Evolutionary conservation across 1,140 invertebrate genomes (phyloP), one percentile per base, ranked within the genome.

Genomic region (Tetramorium simillimum): DNA sequence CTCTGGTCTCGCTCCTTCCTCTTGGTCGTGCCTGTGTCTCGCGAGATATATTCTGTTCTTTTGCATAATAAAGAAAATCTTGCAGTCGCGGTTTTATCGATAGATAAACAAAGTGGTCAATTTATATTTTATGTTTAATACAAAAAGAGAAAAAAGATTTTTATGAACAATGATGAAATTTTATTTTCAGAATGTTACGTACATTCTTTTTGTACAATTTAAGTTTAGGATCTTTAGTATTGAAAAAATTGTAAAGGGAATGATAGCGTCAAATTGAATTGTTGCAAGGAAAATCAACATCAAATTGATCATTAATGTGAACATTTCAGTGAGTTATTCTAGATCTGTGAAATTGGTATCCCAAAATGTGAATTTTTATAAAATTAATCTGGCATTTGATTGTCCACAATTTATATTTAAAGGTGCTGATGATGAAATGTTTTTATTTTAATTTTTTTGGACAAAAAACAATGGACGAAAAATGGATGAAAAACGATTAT

Each of bases 1-100:
- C 78, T 88, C 78, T 76, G 73, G 76, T 70, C 56, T 82, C 69
- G 73, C 58, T 63, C 24, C 43, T 87, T 81, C 65, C 67, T 87
- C 75, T 84, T 16, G 70, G 43, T 12, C 51, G 33, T 37, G 53
- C 51, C 84, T 53, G 16, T 14, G 60, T 53, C 78, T 58, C 65
- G 72, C 46, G 28, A 51, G 46, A 77, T 63, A 37, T 81, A 33
- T 46, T 81, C 76, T 5, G 16, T 28, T 85, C 60, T 78, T 63
- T 67, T 43, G 28, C 65, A 43, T 37, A 12, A 37, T 67, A 53
- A 40, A 60, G 40, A 80, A 86, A 86, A 84, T 69, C n/a, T n/a
- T 16, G 14, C 58, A 18, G 5, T 49, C 40, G 14, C 6, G 18
- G 10, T 53, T 51, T 56, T 75, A 75, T 40, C 33, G 9, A 56